Evolutionary conservation across 1,140 invertebrate species (phyloP).

Genomic region (Drosophila baimaii): DNA sequence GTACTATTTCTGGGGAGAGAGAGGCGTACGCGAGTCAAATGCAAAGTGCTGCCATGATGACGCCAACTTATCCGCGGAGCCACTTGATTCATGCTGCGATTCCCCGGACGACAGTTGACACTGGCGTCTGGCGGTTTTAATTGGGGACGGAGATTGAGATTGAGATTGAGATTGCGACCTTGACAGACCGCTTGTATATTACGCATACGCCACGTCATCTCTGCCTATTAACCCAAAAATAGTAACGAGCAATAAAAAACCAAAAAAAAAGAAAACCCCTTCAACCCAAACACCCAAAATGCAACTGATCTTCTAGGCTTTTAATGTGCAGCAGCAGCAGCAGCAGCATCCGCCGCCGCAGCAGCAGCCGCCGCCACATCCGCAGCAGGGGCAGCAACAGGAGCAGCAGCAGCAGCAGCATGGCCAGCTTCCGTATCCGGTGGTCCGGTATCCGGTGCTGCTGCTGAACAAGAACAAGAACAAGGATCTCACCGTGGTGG

Average conservation of each 20-base stretch:
- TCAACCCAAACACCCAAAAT: slow-evolving; percentile 43
- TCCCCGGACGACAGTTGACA: slow-evolving; percentile 30
- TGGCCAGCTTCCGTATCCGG: slow-evolving; percentile 50
- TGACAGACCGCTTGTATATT: slow-evolving; percentile 59
- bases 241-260: slow-evolving; percentile 19
- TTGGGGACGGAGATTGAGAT: slow-evolving; percentile 36
- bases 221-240: slow-evolving; percentile 28
- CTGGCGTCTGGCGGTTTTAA: slow-evolving; percentile 50
- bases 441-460: slow-evolving; percentile 83
- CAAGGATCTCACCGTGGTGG: slow-evolving; percentile 83
- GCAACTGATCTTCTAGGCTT: slow-evolving; percentile 76
- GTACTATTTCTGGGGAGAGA: slow-evolving; percentile 6
- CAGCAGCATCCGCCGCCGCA: slow-evolving; percentile 22
- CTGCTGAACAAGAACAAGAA: slow-evolving; percentile 82
- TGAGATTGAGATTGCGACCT: slow-evolving; percentile 38
- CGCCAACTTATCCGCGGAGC: slow-evolving; percentile 41
- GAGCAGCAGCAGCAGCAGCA: slow-evolving; percentile 31
- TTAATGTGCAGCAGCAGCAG: slow-evolving; percentile 62
- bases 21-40: slow-evolving; percentile 40
- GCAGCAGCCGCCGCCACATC: slow-evolving; percentile 38
- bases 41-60: slow-evolving; percentile 56
- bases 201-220: slow-evolving; percentile 60
- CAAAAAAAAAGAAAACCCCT: slow-evolving; percentile 13
- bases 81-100: slow-evolving; percentile 51
- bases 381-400: slow-evolving; percentile 27